Evolutionary conservation across 2,888 invertebrate species (phyloP).

Genomic region (Eilema depressum): DNA sequence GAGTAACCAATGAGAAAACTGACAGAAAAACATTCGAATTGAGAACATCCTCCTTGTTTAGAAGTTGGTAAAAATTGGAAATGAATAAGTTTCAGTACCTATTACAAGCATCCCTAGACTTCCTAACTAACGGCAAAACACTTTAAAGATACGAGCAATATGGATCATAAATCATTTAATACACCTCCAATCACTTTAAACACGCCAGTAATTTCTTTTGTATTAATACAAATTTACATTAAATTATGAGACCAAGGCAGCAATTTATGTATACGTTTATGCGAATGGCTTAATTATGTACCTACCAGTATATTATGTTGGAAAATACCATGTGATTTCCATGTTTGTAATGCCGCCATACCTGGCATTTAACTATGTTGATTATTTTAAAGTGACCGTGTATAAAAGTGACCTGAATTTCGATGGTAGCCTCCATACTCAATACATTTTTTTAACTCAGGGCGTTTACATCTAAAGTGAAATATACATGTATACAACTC

Average conservation of each 20-base stretch:
- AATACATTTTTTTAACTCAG: not conserved
- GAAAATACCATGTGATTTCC: conserved; percentile 5
- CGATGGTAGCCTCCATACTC: not conserved
- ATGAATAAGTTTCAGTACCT: too few relatives aligned
- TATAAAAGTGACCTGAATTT: not conserved
- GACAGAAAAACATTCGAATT: too few relatives aligned
- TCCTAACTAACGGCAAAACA: too few relatives aligned
- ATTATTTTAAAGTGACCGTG: conserved; percentile 2
- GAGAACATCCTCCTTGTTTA: too few relatives aligned
- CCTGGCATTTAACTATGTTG: conserved; percentile 1
- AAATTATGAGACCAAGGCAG: not conserved
- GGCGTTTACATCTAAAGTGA: not conserved
- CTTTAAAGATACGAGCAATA: too few relatives aligned
- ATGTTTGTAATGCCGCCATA: conserved; percentile 1
- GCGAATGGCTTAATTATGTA: conserved; percentile 5
- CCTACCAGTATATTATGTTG: not conserved
- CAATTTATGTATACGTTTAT: conserved; percentile 8
- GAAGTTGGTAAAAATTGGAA: too few relatives aligned
- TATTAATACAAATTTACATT: conserved; percentile 4
- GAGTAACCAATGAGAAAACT: too few relatives aligned
- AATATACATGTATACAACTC: too few relatives aligned
- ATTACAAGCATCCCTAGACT: too few relatives aligned
- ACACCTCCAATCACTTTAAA: not conserved
- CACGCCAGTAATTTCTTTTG: not conserved
- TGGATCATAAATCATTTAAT: not conserved